A percentile compares a stretch with the other conserved stretches of the same genome.
Conservation (phyloP, 2,888 invertebrate genomes). For the Brenthis hecate region DNA sequence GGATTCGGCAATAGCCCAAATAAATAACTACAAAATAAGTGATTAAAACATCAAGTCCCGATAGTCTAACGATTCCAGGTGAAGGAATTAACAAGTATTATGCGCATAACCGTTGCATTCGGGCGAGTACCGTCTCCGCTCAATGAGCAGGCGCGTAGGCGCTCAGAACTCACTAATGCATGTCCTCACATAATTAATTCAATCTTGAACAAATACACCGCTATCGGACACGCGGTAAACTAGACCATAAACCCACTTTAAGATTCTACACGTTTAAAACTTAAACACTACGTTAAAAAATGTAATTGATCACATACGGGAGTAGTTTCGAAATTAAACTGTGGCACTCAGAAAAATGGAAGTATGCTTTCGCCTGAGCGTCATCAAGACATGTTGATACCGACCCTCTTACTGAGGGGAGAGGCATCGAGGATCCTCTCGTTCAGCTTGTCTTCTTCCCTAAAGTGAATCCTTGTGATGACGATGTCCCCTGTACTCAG, state of each 20-base stretch:
- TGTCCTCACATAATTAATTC: constrained; percentile 71
- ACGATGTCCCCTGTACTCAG: constrained; percentile 96
- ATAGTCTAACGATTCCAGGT: constrained; percentile 62
- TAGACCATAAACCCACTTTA: constrained; percentile 44
- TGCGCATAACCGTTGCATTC: constrained; percentile 73
- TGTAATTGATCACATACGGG: constrained; percentile 65
- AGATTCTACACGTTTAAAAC: constrained; percentile 45
- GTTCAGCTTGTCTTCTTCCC: constrained; percentile 75
- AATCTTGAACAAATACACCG: constrained; percentile 66
- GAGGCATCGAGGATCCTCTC: constrained; percentile 76
- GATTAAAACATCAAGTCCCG: constrained; percentile 50
- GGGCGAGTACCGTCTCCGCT: constrained; percentile 74
- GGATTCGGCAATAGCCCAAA: constrained; percentile 77
- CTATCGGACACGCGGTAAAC: constrained; percentile 57
- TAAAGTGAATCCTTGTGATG: constrained; percentile 89
- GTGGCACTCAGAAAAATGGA: constrained; percentile 75
- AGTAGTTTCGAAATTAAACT: constrained; percentile 65
- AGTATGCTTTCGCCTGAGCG: constrained; percentile 56
- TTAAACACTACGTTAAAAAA: constrained; percentile 60
- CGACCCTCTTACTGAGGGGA: constrained; percentile 67
- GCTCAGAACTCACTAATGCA: constrained; percentile 61
- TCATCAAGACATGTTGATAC: constrained; percentile 76
- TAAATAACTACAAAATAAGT: constrained; percentile 58
- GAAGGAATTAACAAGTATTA: constrained; percentile 65
- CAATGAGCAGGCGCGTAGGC: constrained; percentile 76